Conservation (phyloP, 2,888 invertebrate species). For the Sthenelais limicola region DNA sequence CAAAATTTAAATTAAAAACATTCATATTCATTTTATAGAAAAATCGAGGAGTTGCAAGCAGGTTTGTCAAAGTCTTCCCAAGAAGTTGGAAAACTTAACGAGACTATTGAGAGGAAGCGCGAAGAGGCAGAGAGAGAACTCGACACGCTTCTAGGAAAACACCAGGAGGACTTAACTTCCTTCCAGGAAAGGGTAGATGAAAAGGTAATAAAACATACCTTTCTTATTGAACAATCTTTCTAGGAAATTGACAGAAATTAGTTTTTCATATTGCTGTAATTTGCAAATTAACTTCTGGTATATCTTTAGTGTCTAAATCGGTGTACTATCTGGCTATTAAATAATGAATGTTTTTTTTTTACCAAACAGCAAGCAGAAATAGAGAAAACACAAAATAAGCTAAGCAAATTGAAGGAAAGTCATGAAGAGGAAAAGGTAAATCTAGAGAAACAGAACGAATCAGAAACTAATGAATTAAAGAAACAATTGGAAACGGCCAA, state of each 20-base stretch:
- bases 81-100: conserved; percentile 66
- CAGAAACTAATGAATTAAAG: conserved; percentile 60
- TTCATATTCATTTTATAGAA: conserved; percentile 58
- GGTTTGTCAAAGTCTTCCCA: conserved; percentile 70
- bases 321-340: too few species aligned
- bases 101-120: conserved; percentile 56
- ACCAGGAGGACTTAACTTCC: conserved; percentile 54
- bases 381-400: conserved; percentile 61
- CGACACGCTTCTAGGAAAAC: conserved; percentile 57
- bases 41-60: conserved; percentile 69
- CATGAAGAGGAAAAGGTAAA: conserved; percentile 61
- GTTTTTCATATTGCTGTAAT: neutral
- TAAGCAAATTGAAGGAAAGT: conserved; percentile 57
- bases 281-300: too few species aligned
- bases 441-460: conserved; percentile 55
- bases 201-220: conserved; percentile 37
- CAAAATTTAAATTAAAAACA: too few species aligned
- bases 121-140: conserved; percentile 61
- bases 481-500: conserved; percentile 46
- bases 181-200: conserved; percentile 45
- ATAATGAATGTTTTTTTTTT: too few species aligned
- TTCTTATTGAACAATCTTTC: too few species aligned
- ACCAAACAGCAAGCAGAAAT: conserved; percentile 62
- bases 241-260: too few species aligned
- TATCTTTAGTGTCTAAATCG: too few species aligned